Evolutionary conservation across 2,888 invertebrate species (phyloP), one percentile per base, ranked within the genome.

Genomic region (Cephus runcator): DNA sequence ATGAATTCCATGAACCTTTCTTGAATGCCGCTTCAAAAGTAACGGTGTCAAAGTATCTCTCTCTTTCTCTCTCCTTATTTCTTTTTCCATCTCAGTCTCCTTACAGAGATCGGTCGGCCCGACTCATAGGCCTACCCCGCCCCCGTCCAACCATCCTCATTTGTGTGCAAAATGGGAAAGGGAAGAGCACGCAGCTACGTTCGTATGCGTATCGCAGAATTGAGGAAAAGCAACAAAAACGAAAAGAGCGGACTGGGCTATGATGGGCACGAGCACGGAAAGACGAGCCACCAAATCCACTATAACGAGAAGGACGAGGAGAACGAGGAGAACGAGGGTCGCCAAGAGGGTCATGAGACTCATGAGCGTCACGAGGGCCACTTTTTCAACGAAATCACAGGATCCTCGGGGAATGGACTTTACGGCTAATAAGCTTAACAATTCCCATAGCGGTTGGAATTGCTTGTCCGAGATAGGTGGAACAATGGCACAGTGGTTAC

Each of bases 21-120:
- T 88, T 90, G 87, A 87, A 88, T 87, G 89, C 88, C 84, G 86
- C 85, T 89, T 89, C 87, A 86, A 87, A 88, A 88, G 86, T 87
- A 86, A 87, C 87, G 85, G 83, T 81, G 81, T 82, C 80, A 78
- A 85, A 81, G 40, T 76, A 31, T 76, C 77, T 79, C 80, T 82
- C 75, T 71, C 80, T 76, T 73, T 79, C 35, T 75, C 75, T 71
- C 73, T 74, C 69, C n/a, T 15, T 33, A 4, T 35, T 31, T 56
- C 23, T 74, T 78, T 23, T 34, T 11, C 69, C 30, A 23, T 69
- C 30, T 68, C 75, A 34, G 34, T 6, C 75, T 30, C 75, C 30
- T 12, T 73, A 34, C 35, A 77, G 83, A 80, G 15, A 40, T 40
- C 40, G 6, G 6, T 1, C 15, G 40, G 15, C 1, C 15, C 40